Evolutionary conservation across 2,797 vertebrate species (phyloP).

Genomic region (Gallinago nigripennis): DNA sequence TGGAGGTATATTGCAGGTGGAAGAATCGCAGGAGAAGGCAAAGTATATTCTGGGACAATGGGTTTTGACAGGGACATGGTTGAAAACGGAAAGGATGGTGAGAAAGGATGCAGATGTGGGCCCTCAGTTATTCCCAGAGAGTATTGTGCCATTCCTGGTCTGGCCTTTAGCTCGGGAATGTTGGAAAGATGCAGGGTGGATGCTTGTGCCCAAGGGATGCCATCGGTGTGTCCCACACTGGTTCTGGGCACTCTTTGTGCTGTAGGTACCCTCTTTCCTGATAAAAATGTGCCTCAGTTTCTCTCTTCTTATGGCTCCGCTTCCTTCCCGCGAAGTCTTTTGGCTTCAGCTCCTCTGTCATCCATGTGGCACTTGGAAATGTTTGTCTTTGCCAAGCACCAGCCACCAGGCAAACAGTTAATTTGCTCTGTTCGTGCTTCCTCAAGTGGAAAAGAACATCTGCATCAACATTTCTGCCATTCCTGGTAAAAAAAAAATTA

Average conservation of each 20-base stretch:
- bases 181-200: background rate
- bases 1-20: background rate
- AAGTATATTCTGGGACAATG: background rate
- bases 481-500: slow-evolving; percentile 9
- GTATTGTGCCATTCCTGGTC: background rate
- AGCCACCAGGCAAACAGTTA: background rate
- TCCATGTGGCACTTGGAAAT: background rate
- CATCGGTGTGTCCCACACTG: background rate
- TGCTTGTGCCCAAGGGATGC: background rate
- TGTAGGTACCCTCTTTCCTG: background rate
- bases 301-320: background rate
- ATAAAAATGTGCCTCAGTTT: background rate
- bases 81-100: background rate
- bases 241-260: background rate
- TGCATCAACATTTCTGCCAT: slow-evolving; percentile 2
- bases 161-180: background rate
- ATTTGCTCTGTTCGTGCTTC: background rate
- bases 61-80: background rate
- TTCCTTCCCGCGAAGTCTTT: background rate
- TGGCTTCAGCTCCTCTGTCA: background rate
- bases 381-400: background rate
- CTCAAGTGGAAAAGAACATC: slow-evolving; percentile 31
- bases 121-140: background rate
- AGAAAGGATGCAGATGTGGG: background rate
- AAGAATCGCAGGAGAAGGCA: background rate